Evolutionary conservation across 2,888 invertebrate genomes (phyloP), one percentile per base, ranked within the genome.

Genomic region (Tetramorium bicarinatum): DNA sequence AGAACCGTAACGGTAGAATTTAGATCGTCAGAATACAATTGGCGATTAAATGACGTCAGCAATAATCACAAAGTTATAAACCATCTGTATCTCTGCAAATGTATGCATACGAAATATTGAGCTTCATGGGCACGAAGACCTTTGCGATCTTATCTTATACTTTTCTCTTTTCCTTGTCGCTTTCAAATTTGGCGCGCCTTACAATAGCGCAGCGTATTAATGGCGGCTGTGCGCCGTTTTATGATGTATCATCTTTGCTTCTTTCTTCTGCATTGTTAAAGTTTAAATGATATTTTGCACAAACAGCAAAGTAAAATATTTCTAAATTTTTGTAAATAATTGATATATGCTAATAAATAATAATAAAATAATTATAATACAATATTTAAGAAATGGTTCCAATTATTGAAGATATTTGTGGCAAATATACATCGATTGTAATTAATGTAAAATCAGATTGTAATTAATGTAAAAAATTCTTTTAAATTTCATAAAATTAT

Each of bases 151-250:
- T 38, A 11, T 52, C 21, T 34, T 34, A 3, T 41, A 4, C 18
- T 66, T 21, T 54, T 25, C 21, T 44, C 34, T 59, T 21, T 47
- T 71, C 38, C 47, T 25, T 25, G n/a, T 18, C 47, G 64, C 66
- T 83, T 83, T 79, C 21, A 34, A 62, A 75, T 76, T 75, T 81
- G 62, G 76, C 64, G 81, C 64, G 64, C 59, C 59, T 72, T 38
- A 59, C 44, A 56, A 44, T 56, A 77, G 54, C 81, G 75, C 76
- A 76, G 88, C 93, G 94, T 94, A 94, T 93, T 93, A 94, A 94
- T 94, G 94, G 94, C 93, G 90, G 79, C 72, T 87, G 85, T 54
- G 89, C 79, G 71, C 47, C 71, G 3, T 15, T 44, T 47, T 67
- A 49, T 38, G 21, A 13, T 54, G n/a, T 44, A 18, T 15, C 4